phyloP scores from a whole-genome alignment of 2,113 vertebrate species.

The Actinemys pallida region DNA sequence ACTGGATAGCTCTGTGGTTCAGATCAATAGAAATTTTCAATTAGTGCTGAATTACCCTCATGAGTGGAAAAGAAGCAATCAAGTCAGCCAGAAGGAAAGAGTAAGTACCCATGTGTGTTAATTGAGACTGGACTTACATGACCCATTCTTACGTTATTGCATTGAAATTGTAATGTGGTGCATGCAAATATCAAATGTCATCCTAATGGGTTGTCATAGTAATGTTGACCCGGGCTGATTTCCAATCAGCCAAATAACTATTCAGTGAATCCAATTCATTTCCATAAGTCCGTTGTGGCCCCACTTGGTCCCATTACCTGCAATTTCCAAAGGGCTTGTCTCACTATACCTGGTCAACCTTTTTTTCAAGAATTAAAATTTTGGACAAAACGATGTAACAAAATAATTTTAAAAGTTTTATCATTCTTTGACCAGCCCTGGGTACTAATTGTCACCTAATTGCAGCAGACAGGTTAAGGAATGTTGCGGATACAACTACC shows the following conservation, averaged over 20 bases:
- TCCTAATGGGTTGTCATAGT: slow-evolving; percentile 50
- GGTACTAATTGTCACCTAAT: neutral
- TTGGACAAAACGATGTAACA: neutral
- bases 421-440: neutral
- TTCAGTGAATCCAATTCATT: slow-evolving; percentile 17
- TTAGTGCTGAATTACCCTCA: slow-evolving; percentile 46
- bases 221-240: slow-evolving; percentile 30
- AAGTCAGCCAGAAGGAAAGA: neutral
- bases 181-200: slow-evolving; percentile 36
- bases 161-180: slow-evolving; percentile 9
- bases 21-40: slow-evolving; percentile 48
- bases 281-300: neutral
- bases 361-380: neutral
- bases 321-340: neutral
- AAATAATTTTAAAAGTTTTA: neutral
- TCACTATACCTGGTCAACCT: neutral
- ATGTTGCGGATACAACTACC: neutral
- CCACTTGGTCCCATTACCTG: neutral
- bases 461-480: neutral
- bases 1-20: neutral
- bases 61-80: slow-evolving; percentile 57
- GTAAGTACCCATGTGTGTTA: neutral
- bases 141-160: neutral
- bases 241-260: slow-evolving; percentile 48
- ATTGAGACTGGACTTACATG: slow-evolving; percentile 17